Conservation (phyloP, 1,140 invertebrate species). For the Leptestheria dahalacensis region DNA sequence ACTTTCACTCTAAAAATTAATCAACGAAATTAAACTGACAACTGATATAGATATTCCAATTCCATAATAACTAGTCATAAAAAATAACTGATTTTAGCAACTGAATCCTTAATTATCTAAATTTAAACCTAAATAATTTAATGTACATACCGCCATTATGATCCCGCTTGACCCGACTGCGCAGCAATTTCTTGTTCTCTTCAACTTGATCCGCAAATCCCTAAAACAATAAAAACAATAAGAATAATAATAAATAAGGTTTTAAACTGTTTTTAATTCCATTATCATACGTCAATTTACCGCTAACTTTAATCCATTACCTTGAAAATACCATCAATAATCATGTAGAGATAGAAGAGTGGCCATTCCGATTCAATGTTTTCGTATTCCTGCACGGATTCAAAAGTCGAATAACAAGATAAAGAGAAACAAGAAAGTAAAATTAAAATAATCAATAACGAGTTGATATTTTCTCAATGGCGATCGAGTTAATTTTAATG, state of each 20-base stretch:
- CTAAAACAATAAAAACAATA: slow-evolving; percentile 18
- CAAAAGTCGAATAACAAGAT: background rate
- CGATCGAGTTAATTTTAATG: background rate
- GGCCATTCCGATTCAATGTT: slow-evolving; percentile 97
- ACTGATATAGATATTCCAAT: too few relatives aligned
- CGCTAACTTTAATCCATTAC: too few relatives aligned
- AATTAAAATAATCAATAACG: slow-evolving; percentile 15
- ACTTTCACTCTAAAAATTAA: too few relatives aligned
- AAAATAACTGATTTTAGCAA: too few relatives aligned
- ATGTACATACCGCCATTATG: slow-evolving; percentile 59
- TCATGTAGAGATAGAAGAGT: slow-evolving; percentile 85
- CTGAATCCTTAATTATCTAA: too few relatives aligned
- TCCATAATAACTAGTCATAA: too few relatives aligned
- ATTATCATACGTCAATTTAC: too few relatives aligned
- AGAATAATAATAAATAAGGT: too few relatives aligned
- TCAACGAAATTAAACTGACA: too few relatives aligned
- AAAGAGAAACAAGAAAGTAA: slow-evolving; percentile 5
- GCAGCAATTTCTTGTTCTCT: slow-evolving; percentile 73
- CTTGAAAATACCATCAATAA: slow-evolving; percentile 87
- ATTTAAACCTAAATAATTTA: too few relatives aligned
- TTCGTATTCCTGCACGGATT: slow-evolving; percentile 64
- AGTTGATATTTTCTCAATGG: background rate
- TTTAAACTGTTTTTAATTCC: too few relatives aligned
- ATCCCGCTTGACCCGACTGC: slow-evolving; percentile 57
- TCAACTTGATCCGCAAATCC: slow-evolving; percentile 76